Conservation (phyloP, 2,113 vertebrate genomes). For the Gavia stellata region DNA sequence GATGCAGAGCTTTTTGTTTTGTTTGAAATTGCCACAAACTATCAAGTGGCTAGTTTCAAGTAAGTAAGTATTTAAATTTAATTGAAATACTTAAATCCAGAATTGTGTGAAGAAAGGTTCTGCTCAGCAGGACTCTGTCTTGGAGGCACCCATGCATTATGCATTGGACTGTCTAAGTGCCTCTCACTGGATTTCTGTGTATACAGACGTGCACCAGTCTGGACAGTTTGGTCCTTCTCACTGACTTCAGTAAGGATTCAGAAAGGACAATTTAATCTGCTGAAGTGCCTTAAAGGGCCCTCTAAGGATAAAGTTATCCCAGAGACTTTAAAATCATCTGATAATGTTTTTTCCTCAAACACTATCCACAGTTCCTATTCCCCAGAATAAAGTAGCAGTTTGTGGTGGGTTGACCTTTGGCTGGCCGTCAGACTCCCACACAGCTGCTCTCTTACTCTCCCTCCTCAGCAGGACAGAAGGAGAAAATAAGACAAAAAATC, state of each 20-base stretch:
- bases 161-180: neutral
- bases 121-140: neutral
- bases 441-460: neutral
- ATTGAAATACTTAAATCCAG: neutral
- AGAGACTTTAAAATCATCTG: neutral
- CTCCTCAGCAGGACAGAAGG: neutral
- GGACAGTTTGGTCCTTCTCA: neutral
- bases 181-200: neutral
- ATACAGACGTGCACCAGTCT: neutral
- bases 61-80: neutral
- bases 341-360: neutral
- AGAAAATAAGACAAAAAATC: neutral
- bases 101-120: neutral
- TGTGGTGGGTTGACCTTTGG: fast-evolving
- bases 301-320: neutral
- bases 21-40: neutral
- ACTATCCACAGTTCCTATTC: neutral
- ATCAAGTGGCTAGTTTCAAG: neutral
- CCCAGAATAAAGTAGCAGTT: neutral
- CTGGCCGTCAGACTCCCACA: neutral
- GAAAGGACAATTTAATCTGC: neutral
- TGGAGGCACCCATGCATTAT: neutral
- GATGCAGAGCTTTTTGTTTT: neutral
- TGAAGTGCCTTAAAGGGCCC: neutral
- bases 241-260: neutral